A percentile compares a stretch with the other conserved stretches of the same genome.
These are phyloP conservation scores for Acrocephalus scirpaceus DNA, from an alignment of 2,797 vertebrate species.

Conservation along the genomic window DNA sequence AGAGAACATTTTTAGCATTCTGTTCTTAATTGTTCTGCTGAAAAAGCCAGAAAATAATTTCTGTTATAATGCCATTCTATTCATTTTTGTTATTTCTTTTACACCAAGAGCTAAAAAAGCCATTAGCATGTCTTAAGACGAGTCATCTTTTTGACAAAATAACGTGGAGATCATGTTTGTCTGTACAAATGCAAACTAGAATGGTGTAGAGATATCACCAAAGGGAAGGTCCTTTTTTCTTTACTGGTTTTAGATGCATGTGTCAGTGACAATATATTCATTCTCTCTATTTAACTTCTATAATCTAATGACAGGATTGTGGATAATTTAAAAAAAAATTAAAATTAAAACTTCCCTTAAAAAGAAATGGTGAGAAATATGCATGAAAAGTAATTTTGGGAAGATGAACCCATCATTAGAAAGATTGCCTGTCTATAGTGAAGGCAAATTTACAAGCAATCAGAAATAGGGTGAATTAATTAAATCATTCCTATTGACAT, in stretches of 20 bases:
- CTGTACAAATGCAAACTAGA: neutral
- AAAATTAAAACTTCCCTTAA: neutral
- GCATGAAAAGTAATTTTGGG: accelerated
- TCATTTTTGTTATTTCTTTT: neutral
- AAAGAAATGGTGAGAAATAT: neutral
- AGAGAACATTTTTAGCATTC: neutral
- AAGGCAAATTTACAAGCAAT: neutral
- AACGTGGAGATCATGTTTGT: neutral
- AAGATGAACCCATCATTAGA: neutral
- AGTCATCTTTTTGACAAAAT: neutral
- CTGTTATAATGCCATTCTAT: neutral
- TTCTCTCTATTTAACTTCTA: neutral
- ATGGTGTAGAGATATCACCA: neutral
- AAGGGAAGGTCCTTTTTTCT: neutral
- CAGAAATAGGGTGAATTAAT: neutral
- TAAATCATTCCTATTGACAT: neutral
- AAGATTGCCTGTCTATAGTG: neutral
- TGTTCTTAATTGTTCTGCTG: neutral
- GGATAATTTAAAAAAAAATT: neutral
- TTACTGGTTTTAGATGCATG: neutral
- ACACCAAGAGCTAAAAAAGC: neutral
- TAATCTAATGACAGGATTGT: neutral
- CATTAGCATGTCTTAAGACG: neutral
- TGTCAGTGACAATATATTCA: neutral
- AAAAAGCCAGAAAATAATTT: neutral